A percentile compares a stretch with the other conserved stretches of the same genome.
These are phyloP conservation scores for Seriola aureovittata DNA, from an alignment of 2,113 vertebrate genomes.

Conservation along the genomic window DNA sequence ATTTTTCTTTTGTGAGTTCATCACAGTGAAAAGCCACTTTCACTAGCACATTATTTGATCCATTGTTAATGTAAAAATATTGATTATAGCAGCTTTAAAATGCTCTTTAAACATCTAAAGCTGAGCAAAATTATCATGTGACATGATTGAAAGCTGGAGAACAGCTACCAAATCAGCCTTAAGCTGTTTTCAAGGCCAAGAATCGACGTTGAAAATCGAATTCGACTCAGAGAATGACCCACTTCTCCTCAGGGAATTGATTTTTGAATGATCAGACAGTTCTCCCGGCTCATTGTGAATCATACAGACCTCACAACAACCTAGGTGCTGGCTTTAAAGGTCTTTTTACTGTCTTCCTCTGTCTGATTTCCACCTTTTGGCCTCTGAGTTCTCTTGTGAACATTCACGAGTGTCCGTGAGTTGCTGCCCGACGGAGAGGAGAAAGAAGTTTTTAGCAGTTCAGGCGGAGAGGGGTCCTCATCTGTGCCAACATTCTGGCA, in stretches of 20 bases:
- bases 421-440: slow-evolving; percentile 24
- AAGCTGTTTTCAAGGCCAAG: not conserved
- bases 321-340: slow-evolving; percentile 15
- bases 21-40: not conserved
- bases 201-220: not conserved
- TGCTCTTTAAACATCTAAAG: not conserved
- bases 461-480: slow-evolving; percentile 21
- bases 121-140: not conserved
- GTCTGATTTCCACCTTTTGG: slow-evolving; percentile 7
- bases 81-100: not conserved
- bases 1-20: not conserved
- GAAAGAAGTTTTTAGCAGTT: slow-evolving; percentile 43
- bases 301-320: slow-evolving; percentile 17
- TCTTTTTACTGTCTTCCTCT: not conserved
- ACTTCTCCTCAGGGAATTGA: not conserved
- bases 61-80: not conserved
- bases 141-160: not conserved
- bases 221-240: not conserved
- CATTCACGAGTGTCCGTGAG: slow-evolving; percentile 26
- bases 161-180: not conserved
- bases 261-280: too few relatives aligned
- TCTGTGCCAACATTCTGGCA: slow-evolving; percentile 57
- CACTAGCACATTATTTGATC: not conserved
- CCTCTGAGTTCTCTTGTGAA: slow-evolving; percentile 7
- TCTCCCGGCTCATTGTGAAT: not conserved